Evolutionary conservation across 2,888 invertebrate genomes (phyloP), one percentile per base, ranked within the genome.

Genomic region (Boloria selene): DNA sequence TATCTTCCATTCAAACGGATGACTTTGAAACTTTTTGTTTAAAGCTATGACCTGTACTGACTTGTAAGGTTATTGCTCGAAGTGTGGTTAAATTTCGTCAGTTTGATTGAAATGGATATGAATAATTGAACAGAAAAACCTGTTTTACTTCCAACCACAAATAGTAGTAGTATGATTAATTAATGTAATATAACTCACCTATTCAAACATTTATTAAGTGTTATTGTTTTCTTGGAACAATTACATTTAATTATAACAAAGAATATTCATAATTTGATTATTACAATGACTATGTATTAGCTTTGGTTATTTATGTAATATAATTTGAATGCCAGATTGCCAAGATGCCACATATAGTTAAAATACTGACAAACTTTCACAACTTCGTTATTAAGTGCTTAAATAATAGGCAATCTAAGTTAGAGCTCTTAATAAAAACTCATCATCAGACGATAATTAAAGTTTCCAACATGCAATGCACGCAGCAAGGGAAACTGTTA

Each of bases 381-480:
- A 6, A 50, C 16, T 18, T 31, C 4, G 4, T 13, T 42, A 45
- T 14, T 54, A 17, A 3, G 17, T 26, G 31, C 42, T 2, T n/a
- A 22, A 50, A 44, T 18, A 17, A 44, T 31, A 50, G 38, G 42
- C 55, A 55, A 61, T 65, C 50, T 60, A 55, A 60, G 50, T 65
- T 49, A 50, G 58, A 64, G 49, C 51, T 49, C 44, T 49, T 54
- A 53, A 53, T 54, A 82, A 81, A 85, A 84, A 84, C 83, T 79
- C 76, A 83, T 56, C 56, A 85, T 85, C 83, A 85, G 76, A 75
- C 73, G 75, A 76, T 80, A 81, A 79, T 79, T 75, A 78, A 88
- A 88, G 81, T 86, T 86, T 82, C 79, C 79, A 87, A 86, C 81
- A 87, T 81, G 79, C 79, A 82, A 81, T 84, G 82, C 85, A 87